Evolutionary conservation across 23 tunicate species (phyloP), one percentile per base, ranked within the genome.

Genomic region (Styela clava): DNA sequence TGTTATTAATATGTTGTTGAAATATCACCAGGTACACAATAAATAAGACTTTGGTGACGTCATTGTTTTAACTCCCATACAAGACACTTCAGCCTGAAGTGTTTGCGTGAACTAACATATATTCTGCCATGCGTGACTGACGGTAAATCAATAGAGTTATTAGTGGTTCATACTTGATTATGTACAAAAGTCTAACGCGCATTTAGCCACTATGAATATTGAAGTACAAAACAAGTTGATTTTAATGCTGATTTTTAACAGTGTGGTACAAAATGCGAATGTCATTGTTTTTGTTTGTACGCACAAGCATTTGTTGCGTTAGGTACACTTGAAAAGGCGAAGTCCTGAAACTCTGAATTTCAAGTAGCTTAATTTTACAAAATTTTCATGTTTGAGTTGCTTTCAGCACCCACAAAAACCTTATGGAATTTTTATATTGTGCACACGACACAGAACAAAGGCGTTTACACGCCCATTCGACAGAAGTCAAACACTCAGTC

Each of bases 251-350:
- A 5, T 44, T 44, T 44, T 44, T 12, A 12, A 7, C 7, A 44
- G 56, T 44, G 56, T 44, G 9, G 56, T 44, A 5, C 56, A 44
- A 44, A 44, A 44, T 44, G 56, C 56, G 56, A 67, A 29, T 25
- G 71, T 67, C 71, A 67, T 67, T 67, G 71, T 29, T 67, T 67
- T 67, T 67, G 24, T 67, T 67, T 67, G 1, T 67, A 16, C 71
- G 24, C 19, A 25, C 24, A 67, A 67, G 22, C 31, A 21, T 67
- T 67, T 67, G 71, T 67, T 67, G 30, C 71, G 71, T 67, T 67
- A 25, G 56, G 12, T 5, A 44, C 12, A 44, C 56, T 44, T 44
- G 56, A 44, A 44, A 44, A 12, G 56, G 56, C 56, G 56, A 7
- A 5, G 56, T 44, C 56, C 12, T 44, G 56, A 44, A 44, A 44